Evolutionary conservation across 2,797 vertebrate genomes (phyloP), one percentile per base, ranked within the genome.

Genomic region (Centropyge bicolor): DNA sequence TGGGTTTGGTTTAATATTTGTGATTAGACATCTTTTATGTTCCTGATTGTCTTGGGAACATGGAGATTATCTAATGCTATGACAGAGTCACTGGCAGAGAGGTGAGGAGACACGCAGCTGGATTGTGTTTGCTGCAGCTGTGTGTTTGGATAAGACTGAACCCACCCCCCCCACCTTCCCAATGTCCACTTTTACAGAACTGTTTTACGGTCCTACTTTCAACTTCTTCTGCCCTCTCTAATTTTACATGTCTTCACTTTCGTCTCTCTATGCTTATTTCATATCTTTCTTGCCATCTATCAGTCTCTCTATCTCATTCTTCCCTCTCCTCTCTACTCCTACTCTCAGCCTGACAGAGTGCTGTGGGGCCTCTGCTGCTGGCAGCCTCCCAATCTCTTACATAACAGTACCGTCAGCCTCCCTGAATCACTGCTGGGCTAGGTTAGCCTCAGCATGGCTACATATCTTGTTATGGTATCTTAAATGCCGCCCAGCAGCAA

Each of bases 331-430:
- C 65, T 76, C 52, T 56, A 72, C 86, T 91, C 90, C 85, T 84
- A 67, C 87, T 90, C 83, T 81, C 55, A 76, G 80, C 70, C 78
- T 83, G 86, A 87, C 70, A n/a, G 74, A 78, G 87, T 62, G 86
- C 89, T 77, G 69, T 54, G 76, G 85, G 89, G 88, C 88, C 90
- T 90, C 81, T 78, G 76, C 76, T 86, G 83, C 74, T 94, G 92
- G 93, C 91, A 76, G 85, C 82, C 40, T 67, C 75, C 91, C 88
- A 91, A 4, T 35, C 36, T 27, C 70, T 94, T 92, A 88, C 88
- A 92, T 94, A 94, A 94, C 83, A 73, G 72, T 14, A 74, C 85
- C 78, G 64, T 78, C 87, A 78, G 85, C 70, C 78, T 87, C 84
- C 84, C 70, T 88, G 86, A 89, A 89, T 90, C 83, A 88, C 89